Evolutionary conservation across 2,888 invertebrate species (phyloP), one percentile per base, ranked within the genome.

Genomic region (Lepetodrilus schrolli): DNA sequence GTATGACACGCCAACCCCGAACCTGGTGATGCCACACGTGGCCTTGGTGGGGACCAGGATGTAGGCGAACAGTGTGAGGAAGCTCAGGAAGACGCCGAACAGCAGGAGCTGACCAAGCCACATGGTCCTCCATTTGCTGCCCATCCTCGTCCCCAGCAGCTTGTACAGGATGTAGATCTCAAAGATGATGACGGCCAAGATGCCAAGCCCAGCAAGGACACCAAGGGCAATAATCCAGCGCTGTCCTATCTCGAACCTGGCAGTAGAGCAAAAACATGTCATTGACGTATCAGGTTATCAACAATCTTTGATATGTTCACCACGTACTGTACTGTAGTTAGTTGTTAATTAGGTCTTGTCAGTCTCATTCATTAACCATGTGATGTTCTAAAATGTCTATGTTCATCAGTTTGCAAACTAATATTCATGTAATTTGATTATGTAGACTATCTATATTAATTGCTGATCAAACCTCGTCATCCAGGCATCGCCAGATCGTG

Each of bases 181-280:
- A 89, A 97, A 97, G 51, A 95, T 94, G 72, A 94, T 93, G 90
- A 97, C 95, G 84, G 95, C 93, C 21, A 95, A 92, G 94, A 97
- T 95, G 80, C 95, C 95, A 36, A 95, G 93, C 43, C 95, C 94
- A 36, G 96, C 95, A 76, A 96, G 93, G 20, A 96, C 95, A 74
- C 97, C 93, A 70, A 97, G 93, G 0, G 97, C 96, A 80, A 96
- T 94, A 43, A 96, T 96, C 98, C 98, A 97, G 13, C 81, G 81
- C 66, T 83, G 81, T 3, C 84, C 85, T 21, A 80, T 74, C 37
- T 85, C 84, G 76, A 84, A 85, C 51, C 84, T 70, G 13, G 82
- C 79, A 34, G n/a, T n/a, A n/a, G n/a, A n/a, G n/a, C n/a, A n/a
- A n/a, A n/a, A n/a, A n/a, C n/a, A n/a, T n/a, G n/a, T n/a, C n/a